Conservation (phyloP, 2,113 vertebrate genomes). For the Ciconia boyciana region DNA sequence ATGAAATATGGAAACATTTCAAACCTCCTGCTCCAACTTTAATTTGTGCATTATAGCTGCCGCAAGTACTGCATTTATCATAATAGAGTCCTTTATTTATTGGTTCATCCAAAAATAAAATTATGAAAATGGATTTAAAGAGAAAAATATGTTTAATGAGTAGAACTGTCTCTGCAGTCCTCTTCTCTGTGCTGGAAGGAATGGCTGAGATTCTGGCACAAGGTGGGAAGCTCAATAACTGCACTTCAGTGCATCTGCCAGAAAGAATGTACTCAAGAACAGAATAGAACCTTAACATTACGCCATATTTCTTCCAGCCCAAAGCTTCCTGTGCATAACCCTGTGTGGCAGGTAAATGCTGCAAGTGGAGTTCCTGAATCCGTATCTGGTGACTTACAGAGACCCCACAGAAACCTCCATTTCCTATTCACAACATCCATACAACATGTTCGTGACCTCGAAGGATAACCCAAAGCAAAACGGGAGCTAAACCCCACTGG, state of each 20-base stretch:
- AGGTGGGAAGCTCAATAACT: conserved; percentile 51
- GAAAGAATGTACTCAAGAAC: conserved; percentile 39
- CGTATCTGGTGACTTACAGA: neutral
- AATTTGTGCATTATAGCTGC: conserved; percentile 3
- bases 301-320: conserved; percentile 53
- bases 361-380: neutral
- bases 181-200: conserved; percentile 13
- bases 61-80: conserved; percentile 55
- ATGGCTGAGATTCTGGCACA: conserved; percentile 37
- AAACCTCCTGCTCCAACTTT: conserved; percentile 62
- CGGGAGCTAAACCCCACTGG: neutral
- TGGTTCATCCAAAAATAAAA: conserved; percentile 21
- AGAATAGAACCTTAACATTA: conserved; percentile 43
- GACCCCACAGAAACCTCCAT: neutral
- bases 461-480: neutral
- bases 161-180: conserved; percentile 40
- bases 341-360: conserved; percentile 63
- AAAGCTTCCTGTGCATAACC: conserved; percentile 44
- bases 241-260: conserved; percentile 62
- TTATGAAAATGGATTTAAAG: conserved; percentile 59
- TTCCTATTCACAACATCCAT: neutral
- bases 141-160: conserved; percentile 49
- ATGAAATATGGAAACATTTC: conserved; percentile 45
- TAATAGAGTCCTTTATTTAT: conserved; percentile 58
- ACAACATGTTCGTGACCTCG: neutral